Evolutionary conservation across 2,113 vertebrate genomes (phyloP).

Genomic region (Pleuronectes platessa): DNA sequence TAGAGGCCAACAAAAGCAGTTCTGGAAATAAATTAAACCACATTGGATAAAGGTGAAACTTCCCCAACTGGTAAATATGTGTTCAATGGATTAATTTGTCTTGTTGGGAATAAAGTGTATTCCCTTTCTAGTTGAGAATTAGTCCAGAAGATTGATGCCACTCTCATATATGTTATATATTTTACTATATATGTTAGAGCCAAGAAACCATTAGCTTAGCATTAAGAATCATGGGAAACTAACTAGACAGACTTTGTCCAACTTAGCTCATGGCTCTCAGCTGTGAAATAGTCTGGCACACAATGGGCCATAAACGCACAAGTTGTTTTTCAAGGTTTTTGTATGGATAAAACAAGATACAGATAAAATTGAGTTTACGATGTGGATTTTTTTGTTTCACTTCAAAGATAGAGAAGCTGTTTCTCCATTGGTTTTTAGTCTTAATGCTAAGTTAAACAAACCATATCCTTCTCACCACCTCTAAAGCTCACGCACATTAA

Average conservation of each 20-base stretch:
- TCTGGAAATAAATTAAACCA: constrained; percentile 50
- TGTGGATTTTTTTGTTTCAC: neutral
- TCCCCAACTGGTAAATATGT: neutral
- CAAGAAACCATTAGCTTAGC: neutral
- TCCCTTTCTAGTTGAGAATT: constrained; percentile 6
- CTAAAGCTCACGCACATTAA: neutral
- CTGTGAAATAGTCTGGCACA: neutral
- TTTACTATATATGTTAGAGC: neutral
- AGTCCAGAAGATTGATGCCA: neutral
- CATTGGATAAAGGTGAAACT: constrained; percentile 16
- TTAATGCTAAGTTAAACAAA: neutral
- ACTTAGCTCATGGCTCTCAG: neutral
- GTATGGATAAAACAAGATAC: neutral
- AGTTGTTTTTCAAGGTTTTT: neutral
- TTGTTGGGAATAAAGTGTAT: constrained; percentile 13
- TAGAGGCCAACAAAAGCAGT: constrained; percentile 6
- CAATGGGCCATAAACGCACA: neutral
- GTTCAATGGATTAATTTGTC: constrained; percentile 14
- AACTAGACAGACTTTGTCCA: neutral
- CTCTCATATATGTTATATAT: neutral
- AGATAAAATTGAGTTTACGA: neutral
- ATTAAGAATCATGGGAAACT: neutral
- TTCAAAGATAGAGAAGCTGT: neutral
- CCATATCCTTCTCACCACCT: neutral
- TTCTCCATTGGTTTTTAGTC: neutral